phyloP scores from a whole-genome alignment of 2,888 invertebrate genomes.

The Ecliptopera silaceata region DNA sequence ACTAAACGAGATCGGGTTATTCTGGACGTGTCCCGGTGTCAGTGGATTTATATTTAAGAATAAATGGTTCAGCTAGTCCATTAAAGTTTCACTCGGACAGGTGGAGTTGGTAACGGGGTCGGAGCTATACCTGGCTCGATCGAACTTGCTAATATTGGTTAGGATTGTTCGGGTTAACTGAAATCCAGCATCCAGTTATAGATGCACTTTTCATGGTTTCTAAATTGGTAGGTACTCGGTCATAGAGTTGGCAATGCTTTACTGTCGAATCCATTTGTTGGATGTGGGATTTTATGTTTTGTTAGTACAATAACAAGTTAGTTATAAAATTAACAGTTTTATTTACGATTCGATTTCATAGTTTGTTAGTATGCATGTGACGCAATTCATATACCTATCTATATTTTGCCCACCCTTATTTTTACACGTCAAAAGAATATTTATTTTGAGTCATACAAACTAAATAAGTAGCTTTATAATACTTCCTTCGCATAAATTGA shows the following conservation, averaged over 20 bases:
- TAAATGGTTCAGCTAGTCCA: constrained; percentile 68
- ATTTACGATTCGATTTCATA: no score
- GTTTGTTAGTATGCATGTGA: no score
- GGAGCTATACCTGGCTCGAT: constrained; percentile 73
- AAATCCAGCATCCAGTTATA: constrained; percentile 13
- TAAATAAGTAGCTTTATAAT: neutral
- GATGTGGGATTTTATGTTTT: neutral
- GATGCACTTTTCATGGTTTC: neutral
- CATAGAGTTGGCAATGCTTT: neutral
- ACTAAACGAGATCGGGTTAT: constrained; percentile 14
- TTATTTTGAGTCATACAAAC: neutral
- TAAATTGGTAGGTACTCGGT: constrained; percentile 1
- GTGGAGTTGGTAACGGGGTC: constrained; percentile 66
- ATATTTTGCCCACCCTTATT: no score
- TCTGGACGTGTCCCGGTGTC: constrained; percentile 65
- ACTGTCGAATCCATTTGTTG: neutral
- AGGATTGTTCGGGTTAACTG: constrained; percentile 43
- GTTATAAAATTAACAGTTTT: neutral
- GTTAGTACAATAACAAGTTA: no score
- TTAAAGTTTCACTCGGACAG: constrained; percentile 73
- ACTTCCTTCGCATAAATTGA: constrained; percentile 4
- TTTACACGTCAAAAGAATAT: neutral
- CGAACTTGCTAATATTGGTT: constrained; percentile 77
- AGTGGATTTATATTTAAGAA: constrained; percentile 70
- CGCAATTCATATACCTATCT: no score